phyloP scores from a whole-genome alignment of 2,888 invertebrate genomes.

The Lycophotia porphyrea region DNA sequence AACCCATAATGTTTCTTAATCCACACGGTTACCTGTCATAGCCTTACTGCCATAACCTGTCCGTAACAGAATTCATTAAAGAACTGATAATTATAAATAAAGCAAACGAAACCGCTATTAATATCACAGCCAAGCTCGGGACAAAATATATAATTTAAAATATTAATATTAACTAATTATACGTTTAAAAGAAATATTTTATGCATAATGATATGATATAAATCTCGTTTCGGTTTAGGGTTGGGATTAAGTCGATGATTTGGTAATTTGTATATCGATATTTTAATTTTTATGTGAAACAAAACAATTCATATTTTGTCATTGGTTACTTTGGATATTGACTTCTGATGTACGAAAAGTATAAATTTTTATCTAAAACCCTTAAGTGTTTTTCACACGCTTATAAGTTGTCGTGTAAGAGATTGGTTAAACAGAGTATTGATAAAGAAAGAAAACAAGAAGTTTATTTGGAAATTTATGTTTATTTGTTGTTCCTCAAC shows the following conservation, averaged over 20 bases:
- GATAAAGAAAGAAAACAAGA: not conserved
- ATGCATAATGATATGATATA: constrained; percentile 90
- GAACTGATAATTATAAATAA: constrained; percentile 70
- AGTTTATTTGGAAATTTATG: not conserved
- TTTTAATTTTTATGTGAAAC: not conserved
- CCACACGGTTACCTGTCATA: constrained; percentile 46
- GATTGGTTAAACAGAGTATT: not conserved
- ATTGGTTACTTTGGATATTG: not conserved
- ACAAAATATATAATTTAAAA: constrained; percentile 86
- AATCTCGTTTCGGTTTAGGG: constrained; percentile 85
- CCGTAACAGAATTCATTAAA: constrained; percentile 68
- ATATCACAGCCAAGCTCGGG: constrained; percentile 72
- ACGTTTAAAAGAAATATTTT: constrained; percentile 90
- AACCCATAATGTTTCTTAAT: constrained; percentile 52
- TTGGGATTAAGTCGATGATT: constrained; percentile 68
- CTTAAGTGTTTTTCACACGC: not conserved
- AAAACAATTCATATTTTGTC: not conserved
- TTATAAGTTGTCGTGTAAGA: not conserved
- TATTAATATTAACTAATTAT: constrained; percentile 90
- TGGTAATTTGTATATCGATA: constrained; percentile 41
- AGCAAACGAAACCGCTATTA: constrained; percentile 75
- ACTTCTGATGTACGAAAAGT: not conserved
- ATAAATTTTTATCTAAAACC: not conserved
- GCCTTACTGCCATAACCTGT: constrained; percentile 38
- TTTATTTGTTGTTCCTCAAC: not conserved